phyloP scores from a whole-genome alignment of 2,888 invertebrate species.

The Polymixis flavicincta region DNA sequence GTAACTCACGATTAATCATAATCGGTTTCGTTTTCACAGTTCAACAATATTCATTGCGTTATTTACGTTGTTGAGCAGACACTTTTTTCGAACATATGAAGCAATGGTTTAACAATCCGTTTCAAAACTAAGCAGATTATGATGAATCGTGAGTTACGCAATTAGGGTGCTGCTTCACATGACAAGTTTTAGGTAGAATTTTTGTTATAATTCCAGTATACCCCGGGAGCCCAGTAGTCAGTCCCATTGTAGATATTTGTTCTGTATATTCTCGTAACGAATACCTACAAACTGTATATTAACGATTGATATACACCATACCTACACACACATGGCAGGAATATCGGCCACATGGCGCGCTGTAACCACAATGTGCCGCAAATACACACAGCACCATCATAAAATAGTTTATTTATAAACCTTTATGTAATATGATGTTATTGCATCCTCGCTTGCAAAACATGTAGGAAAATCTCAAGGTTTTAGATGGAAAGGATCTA shows the following conservation, averaged over 20 bases:
- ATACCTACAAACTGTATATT: background rate
- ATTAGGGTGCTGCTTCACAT: no score
- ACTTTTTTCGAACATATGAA: no score
- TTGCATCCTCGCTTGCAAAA: slow-evolving; percentile 24
- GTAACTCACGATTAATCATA: no score
- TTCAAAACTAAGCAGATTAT: no score
- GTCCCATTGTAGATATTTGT: background rate
- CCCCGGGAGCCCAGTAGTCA: no score
- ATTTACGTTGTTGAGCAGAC: no score
- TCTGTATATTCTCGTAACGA: background rate
- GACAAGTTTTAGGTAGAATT: no score
- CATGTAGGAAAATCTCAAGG: slow-evolving; percentile 43
- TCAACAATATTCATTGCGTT: no score
- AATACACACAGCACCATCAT: slow-evolving; percentile 42
- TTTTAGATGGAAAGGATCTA: slow-evolving; percentile 41
- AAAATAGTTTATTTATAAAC: slow-evolving; percentile 50
- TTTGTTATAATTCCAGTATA: no score
- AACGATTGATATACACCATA: background rate
- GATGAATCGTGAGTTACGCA: no score
- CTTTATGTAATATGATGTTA: slow-evolving; percentile 36
- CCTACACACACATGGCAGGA: slow-evolving; percentile 39
- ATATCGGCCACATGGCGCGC: slow-evolving; percentile 45
- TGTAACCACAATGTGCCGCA: slow-evolving; percentile 16
- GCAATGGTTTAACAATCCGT: no score
- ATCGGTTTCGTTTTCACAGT: no score